Conservation (phyloP, 1,140 invertebrate species). For the Drosophila mauritiana region DNA sequence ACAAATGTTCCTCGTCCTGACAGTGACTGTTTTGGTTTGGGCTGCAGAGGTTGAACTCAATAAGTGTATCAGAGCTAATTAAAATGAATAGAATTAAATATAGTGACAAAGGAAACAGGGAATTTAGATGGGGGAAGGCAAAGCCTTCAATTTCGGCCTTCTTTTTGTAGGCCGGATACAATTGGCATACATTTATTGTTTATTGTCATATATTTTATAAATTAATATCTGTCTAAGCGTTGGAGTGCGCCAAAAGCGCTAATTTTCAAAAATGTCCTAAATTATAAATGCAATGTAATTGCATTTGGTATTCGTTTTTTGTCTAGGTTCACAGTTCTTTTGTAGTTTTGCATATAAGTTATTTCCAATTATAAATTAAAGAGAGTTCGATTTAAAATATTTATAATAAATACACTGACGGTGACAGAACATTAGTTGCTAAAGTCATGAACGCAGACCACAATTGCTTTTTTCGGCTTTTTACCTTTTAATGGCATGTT, state of each 20-base stretch:
- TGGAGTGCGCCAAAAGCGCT: too few relatives aligned
- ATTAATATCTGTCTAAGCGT: too few relatives aligned
- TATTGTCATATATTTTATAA: too few relatives aligned
- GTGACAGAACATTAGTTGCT: neutral
- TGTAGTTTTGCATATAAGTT: neutral
- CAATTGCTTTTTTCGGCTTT: neutral
- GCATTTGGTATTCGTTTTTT: too few relatives aligned
- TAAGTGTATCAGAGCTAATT: conserved; percentile 42
- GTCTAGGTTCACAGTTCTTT: too few relatives aligned
- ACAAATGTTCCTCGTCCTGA: conserved; percentile 54
- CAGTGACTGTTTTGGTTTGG: conserved; percentile 13
- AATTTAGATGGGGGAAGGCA: neutral
- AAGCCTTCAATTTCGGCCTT: neutral
- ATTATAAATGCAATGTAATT: too few relatives aligned
- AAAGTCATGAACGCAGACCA: neutral
- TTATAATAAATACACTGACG: neutral
- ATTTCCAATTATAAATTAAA: neutral
- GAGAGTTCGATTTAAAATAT: neutral
- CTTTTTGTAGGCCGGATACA: neutral
- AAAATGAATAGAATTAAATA: conserved; percentile 44
- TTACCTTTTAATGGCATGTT: neutral
- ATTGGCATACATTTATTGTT: too few relatives aligned
- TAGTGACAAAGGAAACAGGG: neutral
- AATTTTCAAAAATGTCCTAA: too few relatives aligned
- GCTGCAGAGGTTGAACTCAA: conserved; percentile 20